phyloP scores from a whole-genome alignment of 2,797 vertebrate genomes.

The Alca torda region DNA sequence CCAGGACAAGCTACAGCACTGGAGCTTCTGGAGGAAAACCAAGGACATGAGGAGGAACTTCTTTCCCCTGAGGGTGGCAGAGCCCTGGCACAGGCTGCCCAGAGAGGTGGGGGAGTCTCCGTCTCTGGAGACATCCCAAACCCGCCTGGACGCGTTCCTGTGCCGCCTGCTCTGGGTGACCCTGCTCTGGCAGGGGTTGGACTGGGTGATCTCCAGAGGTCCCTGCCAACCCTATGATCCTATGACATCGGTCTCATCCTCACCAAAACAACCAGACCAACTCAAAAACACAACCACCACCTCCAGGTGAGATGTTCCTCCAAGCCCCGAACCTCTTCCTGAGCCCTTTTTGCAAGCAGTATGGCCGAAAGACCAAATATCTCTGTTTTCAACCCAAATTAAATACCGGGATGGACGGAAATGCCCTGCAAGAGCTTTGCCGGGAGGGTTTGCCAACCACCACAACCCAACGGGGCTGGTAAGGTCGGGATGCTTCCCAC shows the following conservation, averaged over 20 bases:
- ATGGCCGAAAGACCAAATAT: fast-evolving
- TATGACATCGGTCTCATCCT: neutral
- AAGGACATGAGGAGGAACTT: neutral
- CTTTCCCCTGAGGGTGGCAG: too few relatives aligned
- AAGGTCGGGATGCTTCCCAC: neutral
- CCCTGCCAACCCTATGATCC: too few relatives aligned
- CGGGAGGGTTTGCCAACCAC: neutral
- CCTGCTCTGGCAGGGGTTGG: too few relatives aligned
- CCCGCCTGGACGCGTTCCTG: too few relatives aligned
- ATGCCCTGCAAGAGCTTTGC: fast-evolving
- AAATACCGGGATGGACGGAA: fast-evolving
- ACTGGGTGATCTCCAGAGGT: too few relatives aligned
- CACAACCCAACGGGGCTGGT: neutral
- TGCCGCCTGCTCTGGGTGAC: too few relatives aligned
- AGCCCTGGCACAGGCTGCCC: too few relatives aligned
- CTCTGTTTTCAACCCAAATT: neutral
- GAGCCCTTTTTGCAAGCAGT: neutral
- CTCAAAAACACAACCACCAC: neutral
- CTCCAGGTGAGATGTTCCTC: neutral
- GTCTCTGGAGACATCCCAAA: too few relatives aligned
- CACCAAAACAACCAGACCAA: neutral
- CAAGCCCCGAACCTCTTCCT: neutral
- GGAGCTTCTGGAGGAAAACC: neutral
- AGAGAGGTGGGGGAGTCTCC: too few relatives aligned
- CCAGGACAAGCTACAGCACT: fast-evolving